These are phyloP conservation scores for Lasiurus borealis DNA, from an alignment of 2,113 vertebrate genomes.

Conservation along the genomic window DNA sequence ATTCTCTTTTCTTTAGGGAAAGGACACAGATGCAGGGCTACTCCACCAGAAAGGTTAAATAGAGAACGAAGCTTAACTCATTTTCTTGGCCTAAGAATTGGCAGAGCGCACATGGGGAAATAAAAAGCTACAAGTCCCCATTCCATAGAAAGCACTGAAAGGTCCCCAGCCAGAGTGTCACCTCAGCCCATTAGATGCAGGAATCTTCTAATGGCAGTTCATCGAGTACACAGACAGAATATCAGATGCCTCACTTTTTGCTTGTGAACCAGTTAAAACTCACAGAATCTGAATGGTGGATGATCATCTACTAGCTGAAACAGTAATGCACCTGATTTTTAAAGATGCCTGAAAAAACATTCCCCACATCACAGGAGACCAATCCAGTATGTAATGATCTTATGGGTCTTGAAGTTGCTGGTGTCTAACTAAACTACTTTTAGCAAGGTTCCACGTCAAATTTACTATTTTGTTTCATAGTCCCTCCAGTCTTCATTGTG, in stretches of 20 bases:
- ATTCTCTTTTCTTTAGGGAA: conserved; percentile 3
- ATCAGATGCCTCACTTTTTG: neutral
- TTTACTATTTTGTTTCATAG: neutral
- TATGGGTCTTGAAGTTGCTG: neutral
- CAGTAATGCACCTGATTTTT: neutral
- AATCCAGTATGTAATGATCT: neutral
- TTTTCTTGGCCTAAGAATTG: neutral
- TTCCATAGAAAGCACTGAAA: neutral
- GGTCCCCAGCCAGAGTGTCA: neutral
- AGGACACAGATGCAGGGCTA: conserved; percentile 32
- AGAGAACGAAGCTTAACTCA: conserved; percentile 22
- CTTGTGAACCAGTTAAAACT: neutral
- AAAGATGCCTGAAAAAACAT: conserved; percentile 3
- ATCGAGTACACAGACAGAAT: neutral
- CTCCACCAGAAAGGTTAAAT: conserved; percentile 32
- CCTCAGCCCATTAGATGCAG: neutral
- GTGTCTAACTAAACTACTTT: neutral
- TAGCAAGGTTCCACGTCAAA: conserved; percentile 34
- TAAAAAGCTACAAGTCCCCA: neutral
- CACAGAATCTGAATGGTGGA: neutral
- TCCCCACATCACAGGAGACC: neutral
- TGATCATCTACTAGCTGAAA: neutral
- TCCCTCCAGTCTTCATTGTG: neutral
- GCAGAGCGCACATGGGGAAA: neutral
- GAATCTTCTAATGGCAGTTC: neutral